A percentile compares a stretch with the other conserved stretches of the same genome.
phyloP scores from a whole-genome alignment of 2,113 vertebrate species.

The Mugil cephalus region DNA sequence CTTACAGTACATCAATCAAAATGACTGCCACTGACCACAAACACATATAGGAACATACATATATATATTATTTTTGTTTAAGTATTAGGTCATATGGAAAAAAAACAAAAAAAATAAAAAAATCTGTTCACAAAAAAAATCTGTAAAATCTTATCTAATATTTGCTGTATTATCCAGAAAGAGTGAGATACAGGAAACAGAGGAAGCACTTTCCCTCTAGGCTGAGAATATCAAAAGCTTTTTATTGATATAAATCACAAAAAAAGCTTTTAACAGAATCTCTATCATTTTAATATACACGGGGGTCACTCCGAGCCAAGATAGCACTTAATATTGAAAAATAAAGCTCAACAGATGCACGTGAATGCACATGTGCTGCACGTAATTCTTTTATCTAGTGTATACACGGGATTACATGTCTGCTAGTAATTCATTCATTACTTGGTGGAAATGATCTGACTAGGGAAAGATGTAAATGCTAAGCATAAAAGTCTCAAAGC shows the following conservation, averaged over 20 bases:
- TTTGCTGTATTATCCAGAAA: constrained; percentile 33
- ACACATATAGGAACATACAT: constrained; percentile 46
- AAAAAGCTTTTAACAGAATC: constrained; percentile 31
- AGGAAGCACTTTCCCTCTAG: constrained; percentile 10
- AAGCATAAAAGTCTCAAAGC: constrained; percentile 13
- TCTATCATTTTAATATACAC: constrained; percentile 37
- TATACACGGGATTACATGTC: constrained; percentile 14
- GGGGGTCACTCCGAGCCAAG: constrained; percentile 45
- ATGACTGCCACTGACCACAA: constrained; percentile 41
- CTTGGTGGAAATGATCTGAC: constrained; percentile 10
- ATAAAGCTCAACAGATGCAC: not conserved
- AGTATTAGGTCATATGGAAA: constrained; percentile 47
- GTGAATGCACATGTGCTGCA: not conserved
- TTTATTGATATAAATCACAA: constrained; percentile 47
- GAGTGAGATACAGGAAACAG: constrained; percentile 5
- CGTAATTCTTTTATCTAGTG: not conserved
- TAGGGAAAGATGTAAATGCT: not conserved
- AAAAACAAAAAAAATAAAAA: constrained; percentile 1
- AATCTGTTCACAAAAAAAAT: no score
- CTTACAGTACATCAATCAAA: constrained; percentile 59
- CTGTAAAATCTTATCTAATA: constrained; percentile 1
- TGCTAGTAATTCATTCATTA: constrained; percentile 11
- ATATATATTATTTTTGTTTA: constrained; percentile 24
- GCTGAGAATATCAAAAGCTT: constrained; percentile 47
- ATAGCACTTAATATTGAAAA: constrained; percentile 2